A percentile compares a stretch with the other conserved stretches of the same genome.
phyloP scores from a whole-genome alignment of 92 coral and sea anemone genomes.

The Heliopora coerulea region DNA sequence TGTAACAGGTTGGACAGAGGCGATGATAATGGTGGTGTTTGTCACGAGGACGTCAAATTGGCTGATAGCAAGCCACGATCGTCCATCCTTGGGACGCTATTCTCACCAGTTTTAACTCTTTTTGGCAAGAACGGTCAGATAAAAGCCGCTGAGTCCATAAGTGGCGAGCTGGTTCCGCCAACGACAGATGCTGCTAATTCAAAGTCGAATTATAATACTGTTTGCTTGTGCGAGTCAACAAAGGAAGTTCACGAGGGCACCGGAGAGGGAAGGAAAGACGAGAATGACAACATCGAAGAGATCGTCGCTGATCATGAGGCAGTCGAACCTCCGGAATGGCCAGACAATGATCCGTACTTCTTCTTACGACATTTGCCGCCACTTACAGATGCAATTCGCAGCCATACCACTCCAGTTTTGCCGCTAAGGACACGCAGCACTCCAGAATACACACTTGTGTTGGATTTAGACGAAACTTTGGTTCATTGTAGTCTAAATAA shows the following conservation, averaged over 20 bases:
- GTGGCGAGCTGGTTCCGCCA: conserved; percentile 54
- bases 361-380: conserved; percentile 93
- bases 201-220: conserved; percentile 37
- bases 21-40: conserved; percentile 41
- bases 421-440: conserved; percentile 94
- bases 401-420: conserved; percentile 78
- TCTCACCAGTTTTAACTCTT: conserved; percentile 93
- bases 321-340: conserved; percentile 64
- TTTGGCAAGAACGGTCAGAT: conserved; percentile 97
- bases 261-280: conserved; percentile 66
- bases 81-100: conserved; percentile 90
- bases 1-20: conserved; percentile 12
- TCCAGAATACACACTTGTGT: conserved; percentile 94
- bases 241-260: conserved; percentile 29
- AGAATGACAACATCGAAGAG: conserved; percentile 88
- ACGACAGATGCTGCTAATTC: conserved; percentile 46
- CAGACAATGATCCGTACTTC: conserved; percentile 90
- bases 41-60: conserved; percentile 45
- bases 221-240: conserved; percentile 47
- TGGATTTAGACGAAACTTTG: conserved; percentile 95
- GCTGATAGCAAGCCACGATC: conserved; percentile 66
- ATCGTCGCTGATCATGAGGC: conserved; percentile 53
- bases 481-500: conserved; percentile 98
- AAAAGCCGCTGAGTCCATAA: conserved; percentile 48
- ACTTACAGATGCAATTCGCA: conserved; percentile 73